These are phyloP conservation scores for Trachemys scripta DNA, from an alignment of 2,113 vertebrate genomes.

Conservation along the genomic window DNA sequence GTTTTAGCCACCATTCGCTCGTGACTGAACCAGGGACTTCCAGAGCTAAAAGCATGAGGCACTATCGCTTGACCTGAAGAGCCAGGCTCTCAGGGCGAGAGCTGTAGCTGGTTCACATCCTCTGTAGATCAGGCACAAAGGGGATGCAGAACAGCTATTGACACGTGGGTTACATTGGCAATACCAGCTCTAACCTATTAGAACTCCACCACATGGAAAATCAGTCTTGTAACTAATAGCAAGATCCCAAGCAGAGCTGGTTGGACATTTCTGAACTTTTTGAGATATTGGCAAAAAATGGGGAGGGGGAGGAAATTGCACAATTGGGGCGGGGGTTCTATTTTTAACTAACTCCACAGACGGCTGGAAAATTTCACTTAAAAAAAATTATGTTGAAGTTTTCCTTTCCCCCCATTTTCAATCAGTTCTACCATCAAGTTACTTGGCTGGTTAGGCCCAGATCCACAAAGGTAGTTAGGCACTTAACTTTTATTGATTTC, in stretches of 20 bases:
- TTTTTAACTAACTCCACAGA: neutral
- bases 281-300: neutral
- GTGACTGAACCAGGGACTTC: neutral
- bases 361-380: neutral
- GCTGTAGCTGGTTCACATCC: neutral
- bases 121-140: neutral
- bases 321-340: fast-evolving
- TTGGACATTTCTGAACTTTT: neutral
- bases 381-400: neutral
- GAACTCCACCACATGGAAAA: neutral
- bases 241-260: fast-evolving
- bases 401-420: neutral
- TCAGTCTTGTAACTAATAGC: neutral
- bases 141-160: neutral
- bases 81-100: neutral
- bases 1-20: neutral
- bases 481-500: neutral
- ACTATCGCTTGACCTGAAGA: neutral
- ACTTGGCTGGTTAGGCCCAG: neutral
- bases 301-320: neutral
- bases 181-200: neutral
- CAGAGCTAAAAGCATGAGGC: neutral
- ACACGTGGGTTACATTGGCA: fast-evolving
- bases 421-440: neutral
- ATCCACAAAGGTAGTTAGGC: neutral